These are phyloP conservation scores for Canis aureus DNA, from an alignment of 2,113 vertebrate genomes.

Conservation along the genomic window DNA sequence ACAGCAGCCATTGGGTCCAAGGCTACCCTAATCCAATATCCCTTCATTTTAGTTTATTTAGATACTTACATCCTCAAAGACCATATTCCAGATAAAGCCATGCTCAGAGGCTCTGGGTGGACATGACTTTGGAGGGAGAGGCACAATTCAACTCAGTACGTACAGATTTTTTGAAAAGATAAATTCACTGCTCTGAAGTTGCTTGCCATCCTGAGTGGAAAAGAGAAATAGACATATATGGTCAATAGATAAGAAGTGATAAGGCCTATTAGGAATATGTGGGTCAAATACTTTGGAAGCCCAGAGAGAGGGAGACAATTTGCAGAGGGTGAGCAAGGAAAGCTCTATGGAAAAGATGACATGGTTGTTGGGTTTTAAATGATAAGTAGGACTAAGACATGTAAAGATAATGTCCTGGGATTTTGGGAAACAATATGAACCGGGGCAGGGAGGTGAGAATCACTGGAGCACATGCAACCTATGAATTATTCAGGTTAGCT, in stretches of 20 bases:
- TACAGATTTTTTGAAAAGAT: background rate
- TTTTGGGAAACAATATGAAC: background rate
- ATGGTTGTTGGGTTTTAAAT: background rate
- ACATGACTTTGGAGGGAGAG: background rate
- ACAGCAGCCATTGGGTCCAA: background rate
- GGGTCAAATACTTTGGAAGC: background rate
- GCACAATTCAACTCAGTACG: background rate
- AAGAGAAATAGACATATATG: background rate
- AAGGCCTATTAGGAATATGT: background rate
- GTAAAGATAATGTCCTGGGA: background rate
- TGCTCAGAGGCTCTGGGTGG: background rate
- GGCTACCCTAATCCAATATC: background rate
- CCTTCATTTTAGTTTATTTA: background rate
- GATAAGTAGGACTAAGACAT: background rate
- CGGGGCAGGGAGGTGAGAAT: background rate
- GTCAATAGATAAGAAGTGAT: background rate
- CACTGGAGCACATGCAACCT: background rate
- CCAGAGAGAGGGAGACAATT: background rate
- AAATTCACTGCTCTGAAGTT: background rate
- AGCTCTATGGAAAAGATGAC: background rate
- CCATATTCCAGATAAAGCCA: background rate
- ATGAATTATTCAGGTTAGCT: background rate
- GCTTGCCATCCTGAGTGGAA: background rate
- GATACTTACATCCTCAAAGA: background rate
- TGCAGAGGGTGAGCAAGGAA: background rate